A percentile compares a stretch with the other conserved stretches of the same genome.
Conservation (phyloP, 2,113 vertebrate species). For the Serinus canaria region DNA sequence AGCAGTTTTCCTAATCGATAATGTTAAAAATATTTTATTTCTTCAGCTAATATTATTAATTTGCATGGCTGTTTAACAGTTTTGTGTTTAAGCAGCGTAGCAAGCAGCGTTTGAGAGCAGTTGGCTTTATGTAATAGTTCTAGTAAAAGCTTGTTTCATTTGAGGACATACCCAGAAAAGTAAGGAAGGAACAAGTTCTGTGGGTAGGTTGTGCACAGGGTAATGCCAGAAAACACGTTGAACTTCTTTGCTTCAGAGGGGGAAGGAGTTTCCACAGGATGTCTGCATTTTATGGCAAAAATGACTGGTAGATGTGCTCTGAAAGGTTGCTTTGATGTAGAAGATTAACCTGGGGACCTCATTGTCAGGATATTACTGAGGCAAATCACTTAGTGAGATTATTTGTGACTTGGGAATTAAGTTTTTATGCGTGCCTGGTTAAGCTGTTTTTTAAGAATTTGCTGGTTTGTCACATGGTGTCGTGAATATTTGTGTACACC, state of each 20-base stretch:
- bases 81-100: not conserved
- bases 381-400: conserved; percentile 42
- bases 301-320: conserved; percentile 13
- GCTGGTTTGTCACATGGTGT: not conserved
- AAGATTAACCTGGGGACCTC: conserved; percentile 58
- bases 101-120: not conserved
- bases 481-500: not conserved
- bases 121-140: not conserved
- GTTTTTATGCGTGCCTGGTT: conserved; percentile 34
- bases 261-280: conserved; percentile 54
- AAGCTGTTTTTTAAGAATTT: conserved; percentile 43
- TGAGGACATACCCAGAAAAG: conserved; percentile 31
- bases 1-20: not conserved
- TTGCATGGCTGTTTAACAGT: not conserved
- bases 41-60: not conserved
- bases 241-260: conserved; percentile 15
- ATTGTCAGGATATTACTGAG: conserved; percentile 36
- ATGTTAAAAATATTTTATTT: not conserved
- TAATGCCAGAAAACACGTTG: conserved; percentile 44
- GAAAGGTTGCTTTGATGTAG: conserved; percentile 43
- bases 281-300: conserved; percentile 29
- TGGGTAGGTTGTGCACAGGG: not conserved
- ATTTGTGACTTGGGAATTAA: conserved; percentile 66
- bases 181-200: not conserved
- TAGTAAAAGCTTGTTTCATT: conserved; percentile 30